Conservation (phyloP, 2,888 invertebrate genomes). For the Eupeodes latifasciatus region DNA sequence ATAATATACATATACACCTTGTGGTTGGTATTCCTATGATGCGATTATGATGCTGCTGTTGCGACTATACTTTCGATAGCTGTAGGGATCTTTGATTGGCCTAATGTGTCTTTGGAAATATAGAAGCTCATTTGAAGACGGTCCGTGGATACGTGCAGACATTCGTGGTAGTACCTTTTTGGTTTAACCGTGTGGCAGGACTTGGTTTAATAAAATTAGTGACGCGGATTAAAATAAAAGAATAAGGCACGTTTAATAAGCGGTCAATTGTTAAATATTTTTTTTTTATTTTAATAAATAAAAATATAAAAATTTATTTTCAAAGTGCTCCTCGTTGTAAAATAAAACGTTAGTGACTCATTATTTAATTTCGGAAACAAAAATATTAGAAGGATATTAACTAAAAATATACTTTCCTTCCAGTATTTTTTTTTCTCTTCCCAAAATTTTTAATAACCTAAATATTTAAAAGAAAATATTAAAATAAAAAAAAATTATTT, state of each 20-base stretch:
- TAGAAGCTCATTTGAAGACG: conserved; percentile 84
- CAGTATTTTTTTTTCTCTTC: conserved; percentile 73
- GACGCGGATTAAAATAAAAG: neutral
- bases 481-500: conserved; percentile 58
- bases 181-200: conserved; percentile 14
- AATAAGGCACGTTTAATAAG: neutral
- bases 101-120: conserved; percentile 82
- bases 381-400: conserved; percentile 31
- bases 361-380: conserved; percentile 21
- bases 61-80: conserved; percentile 33
- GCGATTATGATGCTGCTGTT: conserved; percentile 62
- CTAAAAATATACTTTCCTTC: neutral
- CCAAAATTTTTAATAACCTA: conserved; percentile 77
- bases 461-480: conserved; percentile 66
- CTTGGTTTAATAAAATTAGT: conserved; percentile 23
- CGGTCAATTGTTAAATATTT: neutral
- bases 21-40: conserved; percentile 60
- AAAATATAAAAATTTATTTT: neutral
- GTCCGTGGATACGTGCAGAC: conserved; percentile 84
- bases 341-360: conserved; percentile 50
- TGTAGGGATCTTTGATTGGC: conserved; percentile 67
- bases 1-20: conserved; percentile 4
- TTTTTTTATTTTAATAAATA: neutral
- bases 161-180: conserved; percentile 74
- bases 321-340: neutral